Base-by-base conservation (phyloP, 1,140 invertebrate genomes). In the fruit fly (Drosophila melanogaster) region DNA sequence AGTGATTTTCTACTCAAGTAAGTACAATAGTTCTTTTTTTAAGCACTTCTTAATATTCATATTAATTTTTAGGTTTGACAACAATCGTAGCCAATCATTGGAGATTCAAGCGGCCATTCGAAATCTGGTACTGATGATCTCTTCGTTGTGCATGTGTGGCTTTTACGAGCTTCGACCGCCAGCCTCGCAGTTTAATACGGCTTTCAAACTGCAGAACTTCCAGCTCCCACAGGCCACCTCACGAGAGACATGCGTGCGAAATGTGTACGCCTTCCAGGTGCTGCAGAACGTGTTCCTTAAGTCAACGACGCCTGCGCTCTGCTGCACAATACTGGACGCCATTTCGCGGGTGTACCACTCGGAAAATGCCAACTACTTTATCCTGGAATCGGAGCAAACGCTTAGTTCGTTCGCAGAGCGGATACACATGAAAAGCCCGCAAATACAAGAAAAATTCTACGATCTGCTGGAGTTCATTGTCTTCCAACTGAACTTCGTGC, bases 361-460 rank as follows among this genome's bases (percentile, higher is more conserved):
- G 19, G 99, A 99, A 92, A 97, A 98, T 92, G 97, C 98, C 15
- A 99, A 99, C 93, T 99, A 99, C 93, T 99, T 99, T 92, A 99
- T 99, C 83, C 93, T 99, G 0, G 99, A 99, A 93, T 96, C 97
- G 77, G 97, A 99, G 92, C 97, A 98, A 91, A 99, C 98, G 4
- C 93, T 99, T 8, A 97, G 97, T 77, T 97, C 98, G 92, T 99
- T 99, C 93, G 97, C 97, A 2, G 99, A 99, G 91, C 97, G 97
- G 90, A 98, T 99, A 76, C 95, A 98, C 81, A 92, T 95, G 3
- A 99, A 99, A 93, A 96, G 96, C 64, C 93, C 94, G 1, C 96
- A 98, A 92, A 97, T 99, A 79, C 98, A 99, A 94, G 95, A 96
- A 84, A 99, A 99, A 92, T 98, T 99, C 91, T 99, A 99, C 93